Conservation (phyloP, 2,113 vertebrate genomes). For the Microtus montanus region DNA sequence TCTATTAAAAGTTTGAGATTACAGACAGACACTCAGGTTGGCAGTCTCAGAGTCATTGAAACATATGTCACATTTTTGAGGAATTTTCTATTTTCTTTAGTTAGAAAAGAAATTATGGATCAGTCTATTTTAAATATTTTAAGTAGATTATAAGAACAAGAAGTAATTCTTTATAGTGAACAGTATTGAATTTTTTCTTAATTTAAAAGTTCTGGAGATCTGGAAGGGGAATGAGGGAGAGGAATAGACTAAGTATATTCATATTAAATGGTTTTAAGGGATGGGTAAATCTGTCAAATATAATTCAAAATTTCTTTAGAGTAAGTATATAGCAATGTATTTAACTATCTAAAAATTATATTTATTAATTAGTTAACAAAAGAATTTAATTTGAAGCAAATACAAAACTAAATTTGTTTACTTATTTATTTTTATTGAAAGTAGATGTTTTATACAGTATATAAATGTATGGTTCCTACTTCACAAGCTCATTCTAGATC, state of each 20-base stretch:
- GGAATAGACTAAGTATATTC: not conserved
- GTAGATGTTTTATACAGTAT: not conserved
- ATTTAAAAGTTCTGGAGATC: not conserved
- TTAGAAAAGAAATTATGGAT: not conserved
- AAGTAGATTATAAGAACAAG: not conserved
- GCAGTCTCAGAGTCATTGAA: no score
- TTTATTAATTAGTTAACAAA: not conserved
- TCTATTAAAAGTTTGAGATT: not conserved
- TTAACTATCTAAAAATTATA: not conserved
- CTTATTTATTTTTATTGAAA: not conserved
- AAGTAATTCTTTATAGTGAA: not conserved
- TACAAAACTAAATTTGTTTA: not conserved
- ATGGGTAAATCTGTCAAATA: not conserved
- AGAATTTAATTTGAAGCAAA: not conserved
- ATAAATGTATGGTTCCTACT: not conserved
- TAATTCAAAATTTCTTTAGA: not conserved
- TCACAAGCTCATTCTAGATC: not conserved
- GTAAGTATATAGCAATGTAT: not conserved
- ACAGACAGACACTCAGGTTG: fast-evolving
- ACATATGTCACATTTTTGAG: not conserved
- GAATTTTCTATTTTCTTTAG: not conserved
- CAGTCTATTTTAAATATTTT: not conserved
- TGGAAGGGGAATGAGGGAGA: not conserved
- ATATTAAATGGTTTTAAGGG: not conserved
- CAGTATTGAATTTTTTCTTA: not conserved